Base-by-base conservation (phyloP, 2,888 invertebrate genomes). In the Pseudococcus jackbeardsleyi region DNA sequence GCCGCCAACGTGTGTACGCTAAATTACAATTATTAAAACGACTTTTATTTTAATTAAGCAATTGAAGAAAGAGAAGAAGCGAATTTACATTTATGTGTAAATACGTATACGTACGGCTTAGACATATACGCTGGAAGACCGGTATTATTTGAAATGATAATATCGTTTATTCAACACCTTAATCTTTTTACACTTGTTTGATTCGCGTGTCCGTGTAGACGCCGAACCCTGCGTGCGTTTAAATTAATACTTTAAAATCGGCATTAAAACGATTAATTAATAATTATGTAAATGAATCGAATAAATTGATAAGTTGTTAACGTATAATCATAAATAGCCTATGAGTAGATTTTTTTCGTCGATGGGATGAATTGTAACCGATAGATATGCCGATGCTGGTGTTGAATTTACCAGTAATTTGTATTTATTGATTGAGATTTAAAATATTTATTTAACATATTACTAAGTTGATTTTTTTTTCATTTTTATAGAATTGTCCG, bases 171-270 rank as follows among this genome's bases (percentile, higher is more conserved):
- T 54, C 54, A 77, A 77, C 77, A 77, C 77, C 39, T 77, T 77
- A 77, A 77, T 39, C 77, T 39, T 77, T 39, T 77, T 77, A 33
- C 39, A 3, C 77, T 39, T 77, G 26, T 68, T 26, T 22, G 68
- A 68, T 68, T 77, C 77, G 77, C 77, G 77, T 77, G 77, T 39
- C 77, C 64, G 64, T 46, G 64, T 46, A 8, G 46, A 33, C 26
- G 54, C 54, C 54, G 15, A 54, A 54, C 54, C 54, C 15, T 17
- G 22, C 64, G 22, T 22, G 64, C 22, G 39, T 39, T 39, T 77
- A 77, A 77, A 77, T 77, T 77, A 77, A 77, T 77, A 77, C 77
- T 77, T 77, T 77, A 39, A 77, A 77, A 77, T 77, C 77, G 33
- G 77, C 22, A 77, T 39, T 77, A 64, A 33, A 39, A 77, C 77